Conservation (phyloP, 2,888 invertebrate species). For the Philopedon plagiatum region DNA sequence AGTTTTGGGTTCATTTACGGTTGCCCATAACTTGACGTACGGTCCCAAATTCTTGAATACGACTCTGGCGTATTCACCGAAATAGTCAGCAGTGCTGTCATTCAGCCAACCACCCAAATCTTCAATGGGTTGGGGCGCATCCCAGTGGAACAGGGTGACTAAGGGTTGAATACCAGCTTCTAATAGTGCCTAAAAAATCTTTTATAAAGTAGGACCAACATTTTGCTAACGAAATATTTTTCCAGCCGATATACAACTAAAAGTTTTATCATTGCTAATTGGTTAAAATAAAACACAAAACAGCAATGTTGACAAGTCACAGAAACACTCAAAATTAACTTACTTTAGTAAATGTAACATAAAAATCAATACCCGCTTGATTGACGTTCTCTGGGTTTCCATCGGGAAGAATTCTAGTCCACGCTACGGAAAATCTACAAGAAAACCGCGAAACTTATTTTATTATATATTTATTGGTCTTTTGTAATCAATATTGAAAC, state of each 20-base stretch:
- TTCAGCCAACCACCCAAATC: slow-evolving; percentile 50
- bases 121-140: slow-evolving; percentile 71
- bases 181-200: slow-evolving; percentile 61
- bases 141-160: slow-evolving; percentile 73
- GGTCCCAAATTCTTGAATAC: slow-evolving; percentile 43
- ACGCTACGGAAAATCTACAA: slow-evolving; percentile 63
- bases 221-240: too few species aligned
- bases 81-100: slow-evolving; percentile 43
- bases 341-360: slow-evolving; percentile 46
- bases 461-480: too few species aligned
- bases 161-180: slow-evolving; percentile 72
- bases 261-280: too few species aligned
- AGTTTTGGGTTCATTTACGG: slow-evolving; percentile 47
- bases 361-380: slow-evolving; percentile 65
- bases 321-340: not conserved
- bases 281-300: too few species aligned
- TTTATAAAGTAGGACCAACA: too few species aligned
- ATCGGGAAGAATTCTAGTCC: slow-evolving; percentile 70
- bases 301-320: not conserved
- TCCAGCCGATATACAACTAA: too few species aligned
- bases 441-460: not conserved
- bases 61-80: slow-evolving; percentile 48
- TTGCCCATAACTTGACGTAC: slow-evolving; percentile 47
- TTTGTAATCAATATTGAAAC: too few species aligned
- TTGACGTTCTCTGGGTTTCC: slow-evolving; percentile 69